Base-by-base conservation (phyloP, 64 coral and sea anemone species). In the Montipora efflorescens region DNA sequence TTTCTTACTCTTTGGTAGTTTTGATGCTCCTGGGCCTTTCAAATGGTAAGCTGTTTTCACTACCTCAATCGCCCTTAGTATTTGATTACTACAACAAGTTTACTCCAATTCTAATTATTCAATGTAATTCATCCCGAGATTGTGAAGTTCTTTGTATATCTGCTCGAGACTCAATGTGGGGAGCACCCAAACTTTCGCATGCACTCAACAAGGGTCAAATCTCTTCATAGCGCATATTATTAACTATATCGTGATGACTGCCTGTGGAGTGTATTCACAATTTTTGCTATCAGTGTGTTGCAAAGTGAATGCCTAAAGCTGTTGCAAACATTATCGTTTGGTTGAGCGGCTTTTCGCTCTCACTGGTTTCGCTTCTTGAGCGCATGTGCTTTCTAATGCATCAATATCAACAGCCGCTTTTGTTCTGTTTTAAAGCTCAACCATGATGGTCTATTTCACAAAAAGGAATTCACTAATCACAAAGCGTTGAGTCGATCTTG, bases 21-120 rank as follows among this genome's bases (percentile, higher is more conserved):
- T 10, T 72, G 13, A 8, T 85, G 45, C 64, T 86, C 14, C 18
- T 86, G 44, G 82, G 82, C 44, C 12, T 86, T 16, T 48, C 82
- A 8, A 86, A 50, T 1, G 82, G 82, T 86, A 86, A 71, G 82
- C 46, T 49, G 50, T 72, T 86, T 70, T n/a, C 10, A 71, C 47
- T 46, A 18, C 4, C 46, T 70, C 1, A 4, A 9, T 2, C 7
- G 70, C 12, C 36, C 11, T 12, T 23, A 51, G 44, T 36, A 25
- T 12, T 10, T 67, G 18, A 67, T 23, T 14, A 19, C 67, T 84
- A 15, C 19, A 8, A 71, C 23, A 7, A 22, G 47, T n/a, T 7
- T 86, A 22, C 47, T 72, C 19, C 4, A 49, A 19, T 19, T 48
- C 61, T 64, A 5, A 61, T 15, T 5, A 8, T 79, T 48, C 14